phyloP scores from a whole-genome alignment of 1,140 invertebrate genomes.

The Brachionus paranguensis region DNA sequence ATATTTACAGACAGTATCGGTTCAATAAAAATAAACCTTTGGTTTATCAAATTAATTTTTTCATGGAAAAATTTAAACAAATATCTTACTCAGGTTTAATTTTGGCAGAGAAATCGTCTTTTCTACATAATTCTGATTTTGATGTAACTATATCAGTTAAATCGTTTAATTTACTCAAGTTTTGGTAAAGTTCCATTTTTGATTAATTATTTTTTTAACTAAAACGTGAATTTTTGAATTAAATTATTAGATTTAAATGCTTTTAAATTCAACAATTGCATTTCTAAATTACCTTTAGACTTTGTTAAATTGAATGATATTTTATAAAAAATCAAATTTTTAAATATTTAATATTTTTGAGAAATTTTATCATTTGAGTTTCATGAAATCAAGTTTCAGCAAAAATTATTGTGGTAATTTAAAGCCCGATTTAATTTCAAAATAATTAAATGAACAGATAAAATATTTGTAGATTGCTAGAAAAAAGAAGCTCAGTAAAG shows the following conservation, averaged over 20 bases:
- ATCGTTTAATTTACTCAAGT: slow-evolving; percentile 3
- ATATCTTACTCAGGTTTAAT: not conserved
- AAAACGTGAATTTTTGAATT: not conserved
- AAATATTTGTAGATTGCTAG: too few species aligned
- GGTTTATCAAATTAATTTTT: not conserved
- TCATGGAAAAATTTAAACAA: not conserved
- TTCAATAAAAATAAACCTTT: not conserved
- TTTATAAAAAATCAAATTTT: too few species aligned
- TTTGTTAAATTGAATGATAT: not conserved
- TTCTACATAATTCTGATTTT: not conserved
- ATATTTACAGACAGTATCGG: not conserved
- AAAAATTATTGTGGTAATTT: too few species aligned
- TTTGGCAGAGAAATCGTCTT: not conserved
- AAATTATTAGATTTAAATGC: not conserved
- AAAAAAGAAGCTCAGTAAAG: too few species aligned
- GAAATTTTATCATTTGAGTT: too few species aligned
- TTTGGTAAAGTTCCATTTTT: slow-evolving; percentile 18
- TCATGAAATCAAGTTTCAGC: too few species aligned
- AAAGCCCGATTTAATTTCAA: too few species aligned
- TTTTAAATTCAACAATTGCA: not conserved
- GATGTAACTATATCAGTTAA: not conserved
- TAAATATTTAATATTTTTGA: too few species aligned
- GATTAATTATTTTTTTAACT: not conserved
- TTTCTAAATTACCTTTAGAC: not conserved
- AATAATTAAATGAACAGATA: too few species aligned